Conservation (phyloP, 2,797 vertebrate genomes). For the Lagorchestes hirsutus region DNA sequence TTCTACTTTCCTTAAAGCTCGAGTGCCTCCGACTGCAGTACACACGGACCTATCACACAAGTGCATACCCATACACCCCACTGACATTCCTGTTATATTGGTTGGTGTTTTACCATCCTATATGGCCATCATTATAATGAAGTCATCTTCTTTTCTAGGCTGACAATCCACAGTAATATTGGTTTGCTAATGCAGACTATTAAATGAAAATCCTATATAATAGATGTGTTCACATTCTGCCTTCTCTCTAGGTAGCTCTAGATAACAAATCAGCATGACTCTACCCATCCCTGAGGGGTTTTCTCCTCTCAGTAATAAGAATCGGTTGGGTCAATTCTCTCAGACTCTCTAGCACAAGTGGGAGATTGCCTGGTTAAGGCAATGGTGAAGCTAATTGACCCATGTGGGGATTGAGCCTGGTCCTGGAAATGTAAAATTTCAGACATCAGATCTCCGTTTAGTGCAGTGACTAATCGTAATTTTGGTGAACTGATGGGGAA, state of each 20-base stretch:
- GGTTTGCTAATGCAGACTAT: neutral
- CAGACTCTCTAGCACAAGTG: neutral
- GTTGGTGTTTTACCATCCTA: constrained; percentile 24
- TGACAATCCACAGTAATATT: neutral
- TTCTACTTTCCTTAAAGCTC: constrained; percentile 35
- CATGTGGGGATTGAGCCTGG: neutral
- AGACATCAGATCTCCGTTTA: neutral
- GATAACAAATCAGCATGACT: neutral
- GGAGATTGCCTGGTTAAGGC: neutral
- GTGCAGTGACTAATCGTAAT: neutral
- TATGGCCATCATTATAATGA: neutral
- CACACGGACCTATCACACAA: neutral
- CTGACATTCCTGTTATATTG: neutral
- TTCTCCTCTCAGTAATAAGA: neutral
- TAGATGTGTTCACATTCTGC: fast-evolving
- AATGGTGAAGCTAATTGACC: neutral
- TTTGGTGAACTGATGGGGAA: neutral
- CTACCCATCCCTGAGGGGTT: neutral
- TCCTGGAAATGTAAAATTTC: neutral
- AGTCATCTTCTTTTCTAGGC: neutral
- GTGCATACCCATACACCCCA: neutral
- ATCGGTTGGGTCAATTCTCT: neutral
- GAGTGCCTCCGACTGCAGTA: neutral
- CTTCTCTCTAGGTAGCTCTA: neutral
- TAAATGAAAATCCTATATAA: too few species aligned